A percentile compares a stretch with the other conserved stretches of the same genome.
These are phyloP conservation scores for Haliclona indistincta DNA, from an alignment of 37 sponge, comb jelly and placozoan genomes.

Conservation along the genomic window DNA sequence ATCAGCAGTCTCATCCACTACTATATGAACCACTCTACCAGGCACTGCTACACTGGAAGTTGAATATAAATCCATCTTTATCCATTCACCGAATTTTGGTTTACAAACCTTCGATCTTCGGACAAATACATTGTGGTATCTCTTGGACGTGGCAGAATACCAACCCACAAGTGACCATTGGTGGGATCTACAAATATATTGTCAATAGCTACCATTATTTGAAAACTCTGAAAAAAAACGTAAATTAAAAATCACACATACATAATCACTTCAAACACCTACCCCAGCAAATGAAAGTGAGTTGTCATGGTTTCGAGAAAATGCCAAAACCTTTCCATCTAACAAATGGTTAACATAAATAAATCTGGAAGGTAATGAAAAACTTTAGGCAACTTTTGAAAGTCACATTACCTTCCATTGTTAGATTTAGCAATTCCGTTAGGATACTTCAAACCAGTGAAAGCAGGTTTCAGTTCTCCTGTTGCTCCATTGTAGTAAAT, in stretches of 20 bases:
- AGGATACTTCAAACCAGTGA: not conserved
- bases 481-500: not conserved
- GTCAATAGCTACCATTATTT: constrained; percentile 8
- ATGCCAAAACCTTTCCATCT: constrained; percentile 10
- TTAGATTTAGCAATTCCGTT: constrained; percentile 47
- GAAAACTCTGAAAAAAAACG: constrained; percentile 6
- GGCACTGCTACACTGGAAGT: not conserved
- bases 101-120: too few relatives aligned
- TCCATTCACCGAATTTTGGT: too few relatives aligned
- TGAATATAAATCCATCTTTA: too few relatives aligned
- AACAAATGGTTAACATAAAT: constrained; percentile 19
- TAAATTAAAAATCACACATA: too few relatives aligned
- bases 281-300: constrained; percentile 19
- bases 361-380: constrained; percentile 16
- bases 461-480: not conserved
- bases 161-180: constrained; percentile 38
- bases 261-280: not conserved
- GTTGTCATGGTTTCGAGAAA: constrained; percentile 22
- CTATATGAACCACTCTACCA: constrained; percentile 10
- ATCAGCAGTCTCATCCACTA: constrained; percentile 12
- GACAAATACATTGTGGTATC: too few relatives aligned
- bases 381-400: not conserved
- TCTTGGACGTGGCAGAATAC: not conserved
- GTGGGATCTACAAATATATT: constrained; percentile 25
- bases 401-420: constrained; percentile 26